Conservation (phyloP, 2,888 invertebrate species). For the Nemapogon koenigi region DNA sequence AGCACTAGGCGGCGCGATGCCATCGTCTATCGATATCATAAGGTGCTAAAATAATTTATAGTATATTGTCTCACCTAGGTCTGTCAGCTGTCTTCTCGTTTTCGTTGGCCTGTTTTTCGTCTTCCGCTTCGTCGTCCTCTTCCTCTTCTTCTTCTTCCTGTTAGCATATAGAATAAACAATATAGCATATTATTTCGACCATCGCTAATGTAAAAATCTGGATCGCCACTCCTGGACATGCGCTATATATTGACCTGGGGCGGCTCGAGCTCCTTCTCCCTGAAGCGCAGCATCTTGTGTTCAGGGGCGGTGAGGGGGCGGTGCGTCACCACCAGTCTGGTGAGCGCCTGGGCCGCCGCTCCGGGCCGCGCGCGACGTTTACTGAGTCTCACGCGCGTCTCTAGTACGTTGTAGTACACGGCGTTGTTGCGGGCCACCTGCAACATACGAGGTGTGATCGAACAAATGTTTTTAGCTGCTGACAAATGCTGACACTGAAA, state of each 20-base stretch:
- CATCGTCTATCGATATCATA: too few relatives aligned
- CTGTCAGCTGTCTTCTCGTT: constrained; percentile 50
- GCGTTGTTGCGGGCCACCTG: constrained; percentile 83
- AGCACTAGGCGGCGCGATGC: too few relatives aligned
- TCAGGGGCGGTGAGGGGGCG: constrained; percentile 85
- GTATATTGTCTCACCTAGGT: constrained; percentile 30
- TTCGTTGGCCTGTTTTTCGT: constrained; percentile 65
- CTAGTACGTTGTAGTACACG: constrained; percentile 94
- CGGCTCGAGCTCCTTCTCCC: constrained; percentile 90
- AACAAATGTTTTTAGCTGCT: too few relatives aligned
- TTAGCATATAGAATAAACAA: too few relatives aligned
- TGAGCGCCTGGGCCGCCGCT: constrained; percentile 70
- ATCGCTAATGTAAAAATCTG: too few relatives aligned
- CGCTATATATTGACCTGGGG: too few relatives aligned
- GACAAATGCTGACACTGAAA: too few relatives aligned
- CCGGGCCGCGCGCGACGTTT: constrained; percentile 80
- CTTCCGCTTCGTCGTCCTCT: constrained; percentile 74
- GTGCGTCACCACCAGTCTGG: constrained; percentile 88
- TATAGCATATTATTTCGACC: too few relatives aligned
- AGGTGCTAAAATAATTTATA: too few relatives aligned
- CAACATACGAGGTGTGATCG: not conserved
- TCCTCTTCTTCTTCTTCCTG: constrained; percentile 60
- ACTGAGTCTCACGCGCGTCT: constrained; percentile 92
- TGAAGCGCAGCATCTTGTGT: constrained; percentile 82
- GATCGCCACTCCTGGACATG: too few relatives aligned